Base-by-base conservation (phyloP, 2,113 vertebrate genomes). In the Phasianus colchicus region DNA sequence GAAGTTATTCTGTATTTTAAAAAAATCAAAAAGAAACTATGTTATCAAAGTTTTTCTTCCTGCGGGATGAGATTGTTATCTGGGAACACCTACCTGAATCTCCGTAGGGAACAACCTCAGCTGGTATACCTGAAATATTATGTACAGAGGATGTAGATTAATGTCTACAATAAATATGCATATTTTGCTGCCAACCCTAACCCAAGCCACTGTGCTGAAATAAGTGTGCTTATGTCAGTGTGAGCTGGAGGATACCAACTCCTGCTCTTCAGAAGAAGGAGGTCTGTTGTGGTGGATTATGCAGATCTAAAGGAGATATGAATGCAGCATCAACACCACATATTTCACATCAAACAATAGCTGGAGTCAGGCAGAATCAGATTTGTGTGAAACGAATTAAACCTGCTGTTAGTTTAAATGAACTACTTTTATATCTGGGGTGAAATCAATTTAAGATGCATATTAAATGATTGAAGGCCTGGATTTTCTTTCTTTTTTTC, bases 61-160 rank as follows among this genome's bases (percentile, higher is more conserved):
- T 80, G 50, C 42, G 77, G 54, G 47, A 36, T 40, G 43, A 69
- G 13, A 32, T 64, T 13, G 10, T 36, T 71, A 77, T 15, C 38
- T 40, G 52, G 42, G 29, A 89, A 48, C 0, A 0, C 75, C 81
- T 73, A 96, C 96, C 94, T 91, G 96, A 78, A 63, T 83, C 70
- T 66, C 60, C 36, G 27, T 86, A 95, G 34, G 95, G 88, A 79
- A 86, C 70, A 47, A 96, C 2, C 36, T 96, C 97, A 50, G 45
- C 57, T 69, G 94, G 38, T 27, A 14, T 14, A 42, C 94, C 96
- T 97, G 58, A 79, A 96, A 94, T 27, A 75, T 18, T 17, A 58
- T 2, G 8, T 32, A 93, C 55, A 89, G 50, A 55, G 52, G 32
- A 66, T 34, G 27, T 3, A 45, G 54, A 27, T 94, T 57, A 92